Evolutionary conservation across 1,140 invertebrate genomes (phyloP).

Genomic region (Euwallacea similis): DNA sequence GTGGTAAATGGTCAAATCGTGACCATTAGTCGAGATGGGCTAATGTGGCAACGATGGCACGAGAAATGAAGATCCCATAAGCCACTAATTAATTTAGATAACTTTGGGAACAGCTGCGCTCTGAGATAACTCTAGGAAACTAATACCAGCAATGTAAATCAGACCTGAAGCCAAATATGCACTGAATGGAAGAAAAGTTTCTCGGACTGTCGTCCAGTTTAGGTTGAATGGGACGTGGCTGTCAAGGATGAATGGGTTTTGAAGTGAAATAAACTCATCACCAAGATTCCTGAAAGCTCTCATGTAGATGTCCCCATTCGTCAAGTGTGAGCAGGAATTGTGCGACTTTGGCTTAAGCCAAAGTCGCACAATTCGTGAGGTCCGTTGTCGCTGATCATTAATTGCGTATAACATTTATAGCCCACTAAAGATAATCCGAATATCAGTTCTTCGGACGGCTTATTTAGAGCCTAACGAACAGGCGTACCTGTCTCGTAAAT

Average conservation of each 20-base stretch:
- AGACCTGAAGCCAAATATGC: too few relatives aligned
- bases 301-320: not conserved
- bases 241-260: constrained; percentile 2
- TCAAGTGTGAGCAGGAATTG: not conserved
- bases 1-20: constrained; percentile 55
- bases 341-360: not conserved
- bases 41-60: constrained; percentile 18
- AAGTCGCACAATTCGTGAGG: not conserved
- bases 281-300: not conserved
- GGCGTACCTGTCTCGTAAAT: constrained; percentile 17
- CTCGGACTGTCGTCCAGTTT: too few relatives aligned
- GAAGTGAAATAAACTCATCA: constrained; percentile 11
- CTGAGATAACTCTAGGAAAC: too few relatives aligned
- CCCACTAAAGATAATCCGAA: constrained; percentile 5
- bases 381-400: constrained; percentile 5
- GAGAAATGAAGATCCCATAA: constrained; percentile 17
- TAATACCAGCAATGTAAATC: too few relatives aligned
- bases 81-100: not conserved
- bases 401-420: constrained; percentile 9
- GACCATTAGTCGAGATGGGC: constrained; percentile 48
- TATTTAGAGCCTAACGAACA: constrained; percentile 13
- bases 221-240: not conserved
- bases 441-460: constrained; percentile 6
- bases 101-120: too few relatives aligned
- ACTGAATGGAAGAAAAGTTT: too few relatives aligned